Percentiles rank a stretch among this genome's conserved stretches.
These are phyloP conservation scores for Aphidius ervi DNA, from an alignment of 1,140 invertebrate genomes.

Conservation along the genomic window DNA sequence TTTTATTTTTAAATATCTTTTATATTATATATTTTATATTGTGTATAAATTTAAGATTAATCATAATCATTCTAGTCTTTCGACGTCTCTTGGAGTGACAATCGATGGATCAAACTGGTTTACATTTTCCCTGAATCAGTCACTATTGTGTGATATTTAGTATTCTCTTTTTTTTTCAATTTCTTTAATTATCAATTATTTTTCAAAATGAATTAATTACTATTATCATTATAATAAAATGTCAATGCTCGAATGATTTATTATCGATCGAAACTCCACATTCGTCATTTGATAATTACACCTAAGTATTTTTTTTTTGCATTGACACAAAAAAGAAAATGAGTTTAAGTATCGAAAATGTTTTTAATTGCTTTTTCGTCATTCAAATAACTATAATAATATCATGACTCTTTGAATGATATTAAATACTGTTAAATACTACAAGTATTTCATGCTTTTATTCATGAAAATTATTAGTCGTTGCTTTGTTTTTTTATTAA, in stretches of 20 bases:
- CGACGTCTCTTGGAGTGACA: constrained; percentile 36
- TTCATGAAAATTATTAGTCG: background rate
- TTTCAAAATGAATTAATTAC: background rate
- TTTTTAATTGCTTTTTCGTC: background rate
- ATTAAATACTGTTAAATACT: too few species aligned
- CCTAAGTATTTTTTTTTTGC: constrained; percentile 29
- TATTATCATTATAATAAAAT: background rate
- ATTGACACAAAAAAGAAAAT: constrained; percentile 12
- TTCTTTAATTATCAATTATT: constrained; percentile 3
- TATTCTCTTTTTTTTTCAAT: constrained; percentile 9
- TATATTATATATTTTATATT: constrained; percentile 26
- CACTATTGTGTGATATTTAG: constrained; percentile 20
- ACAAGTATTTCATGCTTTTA: background rate
- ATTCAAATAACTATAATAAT: background rate
- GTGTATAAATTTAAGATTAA: constrained; percentile 30
- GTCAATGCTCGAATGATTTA: constrained; percentile 12
- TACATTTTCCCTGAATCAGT: constrained; percentile 14
- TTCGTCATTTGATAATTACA: constrained; percentile 38
- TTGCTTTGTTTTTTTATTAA: background rate
- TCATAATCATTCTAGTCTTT: constrained; percentile 50
- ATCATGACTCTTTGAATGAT: background rate
- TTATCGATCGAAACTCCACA: constrained; percentile 31
- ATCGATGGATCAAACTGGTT: constrained; percentile 28
- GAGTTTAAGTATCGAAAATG: constrained; percentile 17
- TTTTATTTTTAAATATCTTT: constrained; percentile 16